phyloP scores from a whole-genome alignment of 2,797 vertebrate species.

The Peromyscus melanophrys region DNA sequence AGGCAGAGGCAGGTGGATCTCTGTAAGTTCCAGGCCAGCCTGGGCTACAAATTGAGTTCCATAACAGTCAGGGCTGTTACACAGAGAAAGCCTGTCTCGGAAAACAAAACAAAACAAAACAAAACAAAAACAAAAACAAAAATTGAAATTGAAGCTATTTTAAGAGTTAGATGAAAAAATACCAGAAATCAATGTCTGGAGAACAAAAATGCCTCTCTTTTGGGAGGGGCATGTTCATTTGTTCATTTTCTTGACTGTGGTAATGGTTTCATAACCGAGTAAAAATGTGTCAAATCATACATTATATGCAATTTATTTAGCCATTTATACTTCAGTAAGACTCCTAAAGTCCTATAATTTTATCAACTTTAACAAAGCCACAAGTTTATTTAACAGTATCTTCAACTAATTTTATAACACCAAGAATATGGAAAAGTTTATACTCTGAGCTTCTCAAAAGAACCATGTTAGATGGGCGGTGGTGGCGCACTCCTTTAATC shows the following conservation, averaged over 20 bases:
- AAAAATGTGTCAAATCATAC: background rate
- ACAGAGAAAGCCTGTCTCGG: too few relatives aligned
- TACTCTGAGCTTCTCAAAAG: background rate
- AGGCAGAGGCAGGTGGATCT: too few relatives aligned
- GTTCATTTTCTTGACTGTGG: background rate
- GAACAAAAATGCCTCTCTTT: background rate
- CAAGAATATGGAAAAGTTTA: background rate
- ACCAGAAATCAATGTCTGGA: rapidly evolving
- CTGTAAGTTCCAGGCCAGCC: too few relatives aligned
- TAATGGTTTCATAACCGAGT: rapidly evolving
- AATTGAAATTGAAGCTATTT: background rate
- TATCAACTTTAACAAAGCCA: background rate
- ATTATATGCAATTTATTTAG: background rate
- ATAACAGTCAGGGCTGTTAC: too few relatives aligned
- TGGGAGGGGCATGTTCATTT: rapidly evolving
- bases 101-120: too few relatives aligned
- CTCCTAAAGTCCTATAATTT: background rate
- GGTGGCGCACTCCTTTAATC: too few relatives aligned
- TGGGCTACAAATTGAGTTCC: too few relatives aligned
- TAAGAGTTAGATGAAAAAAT: background rate
- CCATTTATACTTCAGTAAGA: background rate
- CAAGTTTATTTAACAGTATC: background rate
- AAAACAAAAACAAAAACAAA: too few relatives aligned
- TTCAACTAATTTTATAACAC: background rate
- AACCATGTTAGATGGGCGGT: background rate